Evolutionary conservation across 2,888 invertebrate species (phyloP).

Genomic region (Heliconius ethilla): DNA sequence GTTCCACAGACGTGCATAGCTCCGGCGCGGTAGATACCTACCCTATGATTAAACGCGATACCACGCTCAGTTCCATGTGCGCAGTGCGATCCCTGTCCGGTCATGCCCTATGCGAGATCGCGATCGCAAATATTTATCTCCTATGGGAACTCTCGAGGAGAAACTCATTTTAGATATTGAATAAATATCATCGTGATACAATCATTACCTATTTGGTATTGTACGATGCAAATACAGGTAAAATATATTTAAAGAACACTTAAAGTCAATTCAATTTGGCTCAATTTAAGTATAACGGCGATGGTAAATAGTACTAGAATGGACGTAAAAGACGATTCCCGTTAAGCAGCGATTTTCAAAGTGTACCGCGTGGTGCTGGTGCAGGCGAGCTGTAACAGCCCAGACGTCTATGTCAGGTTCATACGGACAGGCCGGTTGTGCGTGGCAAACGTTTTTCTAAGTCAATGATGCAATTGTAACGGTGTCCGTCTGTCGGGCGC

Average conservation of each 20-base stretch:
- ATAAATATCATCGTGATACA: conserved; percentile 7
- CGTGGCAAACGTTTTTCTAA: conserved; percentile 80
- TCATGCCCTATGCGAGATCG: conserved; percentile 70
- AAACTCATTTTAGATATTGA: conserved; percentile 17
- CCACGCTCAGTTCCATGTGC: conserved; percentile 65
- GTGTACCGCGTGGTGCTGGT: conserved; percentile 32
- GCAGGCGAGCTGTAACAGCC: conserved; percentile 54
- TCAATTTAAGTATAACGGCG: conserved; percentile 25
- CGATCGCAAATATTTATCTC: conserved; percentile 63
- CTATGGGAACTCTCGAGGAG: conserved; percentile 58
- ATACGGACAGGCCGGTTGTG: conserved; percentile 62
- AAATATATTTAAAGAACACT: conserved; percentile 1
- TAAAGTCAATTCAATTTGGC: conserved; percentile 17
- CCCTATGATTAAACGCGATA: conserved; percentile 70
- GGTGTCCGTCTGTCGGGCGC: conserved; percentile 74
- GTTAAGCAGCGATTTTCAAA: conserved; percentile 44
- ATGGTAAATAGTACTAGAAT: conserved; percentile 25
- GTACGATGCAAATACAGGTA: background rate
- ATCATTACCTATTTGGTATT: background rate
- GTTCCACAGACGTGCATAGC: conserved; percentile 53
- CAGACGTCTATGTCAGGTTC: conserved; percentile 59
- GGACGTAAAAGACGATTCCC: conserved; percentile 54
- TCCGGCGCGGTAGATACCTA: conserved; percentile 63
- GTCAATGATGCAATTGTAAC: conserved; percentile 78
- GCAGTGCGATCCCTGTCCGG: conserved; percentile 67